A percentile compares a stretch with the other conserved stretches of the same genome.
These are phyloP conservation scores for Cryptus viduatorius DNA, from an alignment of 2,888 invertebrate species.

Conservation along the genomic window DNA sequence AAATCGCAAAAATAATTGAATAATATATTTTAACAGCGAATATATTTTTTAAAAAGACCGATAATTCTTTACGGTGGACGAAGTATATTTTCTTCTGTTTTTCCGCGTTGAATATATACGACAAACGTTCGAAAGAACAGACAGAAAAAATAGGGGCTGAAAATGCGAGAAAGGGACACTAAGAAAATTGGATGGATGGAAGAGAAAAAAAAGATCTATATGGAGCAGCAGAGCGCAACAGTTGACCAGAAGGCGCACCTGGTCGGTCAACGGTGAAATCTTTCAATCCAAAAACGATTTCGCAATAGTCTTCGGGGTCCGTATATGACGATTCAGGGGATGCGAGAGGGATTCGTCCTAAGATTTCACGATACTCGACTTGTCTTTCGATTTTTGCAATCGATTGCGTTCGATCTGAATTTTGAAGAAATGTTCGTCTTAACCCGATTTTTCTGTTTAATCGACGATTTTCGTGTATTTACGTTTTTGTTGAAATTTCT, in stretches of 20 bases:
- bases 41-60: too few species aligned
- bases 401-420: too few species aligned
- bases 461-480: too few species aligned
- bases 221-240: constrained; percentile 22
- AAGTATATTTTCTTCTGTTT: neutral
- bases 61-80: neutral
- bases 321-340: constrained; percentile 47
- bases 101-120: neutral
- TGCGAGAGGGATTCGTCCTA: constrained; percentile 29
- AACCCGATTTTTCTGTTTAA: too few species aligned
- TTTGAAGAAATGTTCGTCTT: too few species aligned
- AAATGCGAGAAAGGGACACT: neutral
- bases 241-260: constrained; percentile 71
- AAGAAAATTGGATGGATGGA: neutral
- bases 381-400: too few species aligned
- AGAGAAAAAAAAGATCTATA: neutral
- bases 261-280: constrained; percentile 66
- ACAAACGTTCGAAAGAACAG: neutral
- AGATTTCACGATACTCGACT: too few species aligned
- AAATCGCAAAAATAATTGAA: neutral
- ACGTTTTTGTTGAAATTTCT: too few species aligned
- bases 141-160: neutral
- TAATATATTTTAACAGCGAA: too few species aligned
- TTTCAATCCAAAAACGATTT: constrained; percentile 69
- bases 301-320: constrained; percentile 49